Evolutionary conservation across 2,888 invertebrate species (phyloP).

Genomic region (Clivina fossor): DNA sequence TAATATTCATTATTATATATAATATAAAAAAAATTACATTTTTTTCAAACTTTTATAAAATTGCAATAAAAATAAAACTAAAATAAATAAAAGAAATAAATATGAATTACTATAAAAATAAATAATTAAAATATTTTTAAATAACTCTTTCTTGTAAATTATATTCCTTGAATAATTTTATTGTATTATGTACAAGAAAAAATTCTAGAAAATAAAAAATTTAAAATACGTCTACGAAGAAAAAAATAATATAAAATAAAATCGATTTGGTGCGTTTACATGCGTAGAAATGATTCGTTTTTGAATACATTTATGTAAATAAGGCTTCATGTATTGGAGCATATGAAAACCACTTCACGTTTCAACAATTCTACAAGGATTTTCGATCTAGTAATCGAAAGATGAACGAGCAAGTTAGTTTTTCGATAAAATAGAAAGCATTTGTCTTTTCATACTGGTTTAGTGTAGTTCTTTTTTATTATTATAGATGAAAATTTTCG

Average conservation of each 20-base stretch:
- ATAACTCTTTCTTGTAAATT: too few species aligned
- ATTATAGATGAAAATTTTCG: too few species aligned
- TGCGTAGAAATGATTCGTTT: conserved; percentile 6
- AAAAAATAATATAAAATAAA: too few species aligned
- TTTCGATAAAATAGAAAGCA: neutral
- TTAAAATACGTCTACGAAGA: neutral
- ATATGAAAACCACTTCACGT: conserved; percentile 17
- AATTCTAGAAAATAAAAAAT: neutral
- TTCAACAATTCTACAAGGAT: conserved; percentile 8
- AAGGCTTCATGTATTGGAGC: conserved; percentile 1
- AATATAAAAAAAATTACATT: too few species aligned
- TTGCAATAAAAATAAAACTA: too few species aligned
- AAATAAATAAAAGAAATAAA: too few species aligned
- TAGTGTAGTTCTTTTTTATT: neutral
- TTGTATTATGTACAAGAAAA: neutral
- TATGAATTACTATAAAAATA: too few species aligned
- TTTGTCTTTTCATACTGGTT: conserved; percentile 3
- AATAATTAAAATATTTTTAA: too few species aligned
- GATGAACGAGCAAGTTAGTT: neutral
- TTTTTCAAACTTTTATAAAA: too few species aligned
- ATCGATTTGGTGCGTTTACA: conserved; percentile 6
- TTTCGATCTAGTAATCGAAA: neutral
- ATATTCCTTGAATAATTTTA: too few species aligned
- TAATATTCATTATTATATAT: too few species aligned
- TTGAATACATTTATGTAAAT: conserved; percentile 9